Percentiles rank a stretch among this genome's conserved stretches.
Conservation (phyloP, 1,140 invertebrate genomes). For the Papilio dardanus region DNA sequence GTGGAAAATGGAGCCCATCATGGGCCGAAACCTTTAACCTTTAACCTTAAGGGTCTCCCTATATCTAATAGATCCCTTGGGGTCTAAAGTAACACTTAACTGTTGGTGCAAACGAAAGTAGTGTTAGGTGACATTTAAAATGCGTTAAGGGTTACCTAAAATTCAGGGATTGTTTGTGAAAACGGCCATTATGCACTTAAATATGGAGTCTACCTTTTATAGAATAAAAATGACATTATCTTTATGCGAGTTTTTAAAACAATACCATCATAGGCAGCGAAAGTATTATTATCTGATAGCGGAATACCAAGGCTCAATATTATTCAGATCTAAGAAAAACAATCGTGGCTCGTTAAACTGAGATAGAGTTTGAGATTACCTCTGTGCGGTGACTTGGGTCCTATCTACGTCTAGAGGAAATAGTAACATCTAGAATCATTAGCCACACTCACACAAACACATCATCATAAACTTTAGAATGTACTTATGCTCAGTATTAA, state of each 20-base stretch:
- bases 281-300: slow-evolving; percentile 78
- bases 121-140: too few relatives aligned
- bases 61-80: too few relatives aligned
- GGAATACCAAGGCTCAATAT: slow-evolving; percentile 72
- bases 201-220: slow-evolving; percentile 52
- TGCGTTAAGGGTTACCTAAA: too few relatives aligned
- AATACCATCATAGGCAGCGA: slow-evolving; percentile 63
- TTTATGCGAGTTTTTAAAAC: slow-evolving; percentile 75
- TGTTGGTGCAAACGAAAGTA: too few relatives aligned
- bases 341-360: slow-evolving; percentile 80
- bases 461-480: slow-evolving; percentile 2
- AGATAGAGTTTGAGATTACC: slow-evolving; percentile 71
- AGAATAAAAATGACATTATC: slow-evolving; percentile 50
- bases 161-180: too few relatives aligned
- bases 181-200: neutral
- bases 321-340: slow-evolving; percentile 81
- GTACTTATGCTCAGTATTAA: neutral
- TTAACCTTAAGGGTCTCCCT: too few relatives aligned
- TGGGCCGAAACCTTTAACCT: too few relatives aligned
- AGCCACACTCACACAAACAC: slow-evolving; percentile 28
- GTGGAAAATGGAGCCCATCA: too few relatives aligned
- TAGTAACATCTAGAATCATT: slow-evolving; percentile 28
- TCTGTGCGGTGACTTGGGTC: slow-evolving; percentile 57
- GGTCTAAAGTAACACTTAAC: too few relatives aligned
- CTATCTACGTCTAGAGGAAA: slow-evolving; percentile 51